phyloP scores from a whole-genome alignment of 2,888 invertebrate genomes.

The Torymus auratus region DNA sequence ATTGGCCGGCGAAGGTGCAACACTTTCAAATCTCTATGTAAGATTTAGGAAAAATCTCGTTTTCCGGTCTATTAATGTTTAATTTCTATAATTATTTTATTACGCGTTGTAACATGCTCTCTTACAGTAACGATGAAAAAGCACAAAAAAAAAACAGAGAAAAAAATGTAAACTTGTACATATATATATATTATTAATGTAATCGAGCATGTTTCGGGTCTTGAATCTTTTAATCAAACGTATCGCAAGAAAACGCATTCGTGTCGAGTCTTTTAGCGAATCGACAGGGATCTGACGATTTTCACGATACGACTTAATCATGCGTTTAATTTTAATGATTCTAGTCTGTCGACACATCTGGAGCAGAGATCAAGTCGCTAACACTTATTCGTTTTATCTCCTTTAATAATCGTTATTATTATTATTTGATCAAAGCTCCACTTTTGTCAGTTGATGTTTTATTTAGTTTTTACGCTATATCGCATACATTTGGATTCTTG shows the following conservation, averaged over 20 bases:
- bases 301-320: slow-evolving; percentile 48
- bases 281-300: slow-evolving; percentile 43
- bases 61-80: slow-evolving; percentile 55
- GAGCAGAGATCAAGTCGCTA: slow-evolving; percentile 67
- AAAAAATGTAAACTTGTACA: slow-evolving; percentile 36
- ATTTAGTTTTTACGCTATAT: slow-evolving; percentile 57
- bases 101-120: slow-evolving; percentile 41
- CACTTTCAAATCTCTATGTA: slow-evolving; percentile 55
- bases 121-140: slow-evolving; percentile 24
- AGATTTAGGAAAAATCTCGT: slow-evolving; percentile 52
- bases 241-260: slow-evolving; percentile 44
- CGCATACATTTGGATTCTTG: slow-evolving; percentile 44
- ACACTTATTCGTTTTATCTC: slow-evolving; percentile 48
- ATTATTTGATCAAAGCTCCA: slow-evolving; percentile 65
- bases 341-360: slow-evolving; percentile 74
- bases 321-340: slow-evolving; percentile 72
- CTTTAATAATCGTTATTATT: slow-evolving; percentile 57
- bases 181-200: slow-evolving; percentile 39
- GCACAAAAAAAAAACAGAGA: slow-evolving; percentile 31
- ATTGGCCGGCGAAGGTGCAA: slow-evolving; percentile 61
- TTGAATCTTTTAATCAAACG: slow-evolving; percentile 58
- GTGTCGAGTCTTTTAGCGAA: slow-evolving; percentile 20
- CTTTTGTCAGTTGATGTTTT: slow-evolving; percentile 69
- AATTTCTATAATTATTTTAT: slow-evolving; percentile 42
- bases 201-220: slow-evolving; percentile 52